Evolutionary conservation across 2,888 invertebrate species (phyloP).

Genomic region (Ichneumoninae sp.): DNA sequence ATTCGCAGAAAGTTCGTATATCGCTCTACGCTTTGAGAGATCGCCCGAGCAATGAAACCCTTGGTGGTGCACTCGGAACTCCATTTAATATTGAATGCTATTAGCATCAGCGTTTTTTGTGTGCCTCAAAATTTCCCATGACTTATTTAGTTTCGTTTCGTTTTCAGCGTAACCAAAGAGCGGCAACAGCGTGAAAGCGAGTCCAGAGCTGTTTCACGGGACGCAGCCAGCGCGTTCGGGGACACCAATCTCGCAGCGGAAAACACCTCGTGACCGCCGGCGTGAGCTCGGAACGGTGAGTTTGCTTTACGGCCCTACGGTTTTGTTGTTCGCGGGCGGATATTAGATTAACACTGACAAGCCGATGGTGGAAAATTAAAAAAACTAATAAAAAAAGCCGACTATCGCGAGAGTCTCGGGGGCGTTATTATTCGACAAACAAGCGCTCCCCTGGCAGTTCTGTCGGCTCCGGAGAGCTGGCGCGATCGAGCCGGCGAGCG

Average conservation of each 20-base stretch:
- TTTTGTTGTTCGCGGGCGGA: slow-evolving; percentile 1
- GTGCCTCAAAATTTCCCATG: neutral
- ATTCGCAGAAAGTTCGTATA: slow-evolving; percentile 6
- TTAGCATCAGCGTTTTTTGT: neutral
- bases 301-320: neutral
- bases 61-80: neutral
- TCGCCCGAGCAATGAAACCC: slow-evolving; percentile 1
- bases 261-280: neutral
- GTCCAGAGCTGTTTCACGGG: neutral
- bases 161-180: neutral
- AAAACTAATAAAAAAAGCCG: neutral
- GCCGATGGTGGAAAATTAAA: neutral
- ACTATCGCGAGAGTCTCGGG: neutral
- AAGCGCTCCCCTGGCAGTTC: neutral
- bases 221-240: neutral
- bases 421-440: neutral
- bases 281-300: neutral
- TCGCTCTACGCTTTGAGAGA: neutral
- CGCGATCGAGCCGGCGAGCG: no score
- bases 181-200: neutral
- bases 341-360: neutral
- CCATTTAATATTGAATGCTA: slow-evolving; percentile 8
- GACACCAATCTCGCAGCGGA: neutral
- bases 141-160: neutral
- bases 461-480: no score